Conservation (phyloP, 2,888 invertebrate genomes). For the Tanytarsus gracilentus region DNA sequence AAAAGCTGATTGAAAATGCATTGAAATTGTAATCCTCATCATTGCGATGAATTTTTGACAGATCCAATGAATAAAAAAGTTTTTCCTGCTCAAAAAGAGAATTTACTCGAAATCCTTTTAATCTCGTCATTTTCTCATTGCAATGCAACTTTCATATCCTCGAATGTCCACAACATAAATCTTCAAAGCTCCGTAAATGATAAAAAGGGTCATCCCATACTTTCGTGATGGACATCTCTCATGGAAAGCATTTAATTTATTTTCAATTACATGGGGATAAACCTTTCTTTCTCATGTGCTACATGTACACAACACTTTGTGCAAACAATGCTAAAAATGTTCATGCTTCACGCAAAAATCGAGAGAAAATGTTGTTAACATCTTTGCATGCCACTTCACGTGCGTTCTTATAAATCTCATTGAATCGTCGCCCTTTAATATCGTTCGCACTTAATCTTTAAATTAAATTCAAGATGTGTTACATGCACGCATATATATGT, state of each 20-base stretch:
- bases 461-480: constrained; percentile 26
- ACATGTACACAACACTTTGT: too few species aligned
- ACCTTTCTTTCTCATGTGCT: not conserved
- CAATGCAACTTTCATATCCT: too few species aligned
- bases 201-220: too few species aligned
- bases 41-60: not conserved
- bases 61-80: not conserved
- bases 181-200: too few species aligned
- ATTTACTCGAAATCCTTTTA: too few species aligned
- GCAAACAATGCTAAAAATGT: not conserved
- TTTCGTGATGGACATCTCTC: not conserved
- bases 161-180: too few species aligned
- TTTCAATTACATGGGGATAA: constrained; percentile 23
- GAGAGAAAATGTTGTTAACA: not conserved
- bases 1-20: not conserved
- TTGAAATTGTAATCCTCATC: not conserved
- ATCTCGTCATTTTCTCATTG: too few species aligned
- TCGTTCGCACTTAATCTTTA: constrained; percentile 22
- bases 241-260: constrained; percentile 19
- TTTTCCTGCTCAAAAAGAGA: too few species aligned
- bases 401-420: not conserved
- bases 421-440: too few species aligned
- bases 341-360: not conserved
- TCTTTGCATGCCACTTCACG: not conserved
- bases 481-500: constrained; percentile 1